Base-by-base conservation (phyloP, 2,113 vertebrate species). In the Dryoscopus gambensis region DNA sequence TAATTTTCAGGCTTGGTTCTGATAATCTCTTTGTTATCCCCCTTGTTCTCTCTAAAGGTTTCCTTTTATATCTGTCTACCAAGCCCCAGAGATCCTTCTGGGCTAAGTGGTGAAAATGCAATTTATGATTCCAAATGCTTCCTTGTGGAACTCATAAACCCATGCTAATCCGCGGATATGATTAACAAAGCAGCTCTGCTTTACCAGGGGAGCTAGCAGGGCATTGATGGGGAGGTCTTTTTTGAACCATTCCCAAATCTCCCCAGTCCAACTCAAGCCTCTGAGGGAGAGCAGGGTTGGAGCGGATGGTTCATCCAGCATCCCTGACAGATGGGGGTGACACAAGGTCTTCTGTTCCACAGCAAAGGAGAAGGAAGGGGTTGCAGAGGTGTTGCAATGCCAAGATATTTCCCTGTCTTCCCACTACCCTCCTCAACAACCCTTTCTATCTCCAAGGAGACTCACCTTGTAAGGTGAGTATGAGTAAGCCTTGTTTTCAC, bases 11-110 rank as follows among this genome's bases (percentile, higher is more conserved):
- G 52, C 53, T 89, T 68, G 55, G 30, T 79, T 92, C 44, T 49
- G 89, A 90, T 93, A 84, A 92, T 74, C 76, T 93, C 53, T 89
- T 89, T 85, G 62, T 91, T 94, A 94, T 94, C 39, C 76, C 9
- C 5, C 50, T 92, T 89, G 65, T 69, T 91, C 79, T 94, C 87
- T 84, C 80, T 75, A 47, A 96, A 89, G 70, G 57, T 87, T 96
- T 96, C 57, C 44, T 94, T 94, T 94, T 90, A 70, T 77, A 50
- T 79, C 47, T 64, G 68, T 31, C 89, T 86, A 35, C 55, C 22
- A 77, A 90, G 47, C 56, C 94, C 73, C 69, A 42, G n/a, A 1
- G 8, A 86, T 63, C 77, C 63, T 93, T 52, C 70, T 52, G 56
- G 60, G 91, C 40, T 87, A 87, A 97, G 69, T 1, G 2, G 69